Evolutionary conservation across 2,797 vertebrate species (phyloP), one percentile per base, ranked within the genome.

Genomic region (Nyctibius grandis): DNA sequence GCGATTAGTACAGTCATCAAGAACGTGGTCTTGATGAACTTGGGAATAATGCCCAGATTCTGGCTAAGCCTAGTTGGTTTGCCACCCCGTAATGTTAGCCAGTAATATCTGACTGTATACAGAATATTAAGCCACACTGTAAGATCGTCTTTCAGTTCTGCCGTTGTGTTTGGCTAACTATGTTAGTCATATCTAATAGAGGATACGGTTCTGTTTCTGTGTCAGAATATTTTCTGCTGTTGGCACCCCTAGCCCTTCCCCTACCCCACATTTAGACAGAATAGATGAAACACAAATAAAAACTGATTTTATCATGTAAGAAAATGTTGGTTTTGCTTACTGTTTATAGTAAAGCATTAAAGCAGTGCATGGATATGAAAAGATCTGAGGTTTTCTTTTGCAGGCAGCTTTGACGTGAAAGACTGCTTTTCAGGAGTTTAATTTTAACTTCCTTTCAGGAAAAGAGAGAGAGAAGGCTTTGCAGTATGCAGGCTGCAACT

Each of bases 51-150:
- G 4, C 25, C 26, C 11, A 12, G 7, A 5, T 80, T 57, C 50
- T 65, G 34, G 16, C 45, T 64, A 31, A 68, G 18, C 17, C 28
- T 78, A 2, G 9, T 15, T 63, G 29, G 2, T 73, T 83, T 69
- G 45, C 63, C 11, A 9, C 29, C 4, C 36, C 3, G 3, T 23
- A 17, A 40, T 8, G 7, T 65, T 74, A 38, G 3, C 31, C 22
- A 36, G 25, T 33, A 57, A 23, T 29, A 45, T 1, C 4, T 40
- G 60, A 40, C 68, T 0, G 0, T 36, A 5, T 8, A 4, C 13
- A 85, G 61, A 85, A 60, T 22, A 47, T 54, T 59, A 53, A 61
- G 3, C 34, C 6, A 3, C 38, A 28, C 31, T 84, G 9, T 45
- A 59, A 63, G 57, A 47, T 51, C 29, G 4, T 42, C 29, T 59